Base-by-base conservation (phyloP, 2,888 invertebrate species). In the Coelopa pilipes region DNA sequence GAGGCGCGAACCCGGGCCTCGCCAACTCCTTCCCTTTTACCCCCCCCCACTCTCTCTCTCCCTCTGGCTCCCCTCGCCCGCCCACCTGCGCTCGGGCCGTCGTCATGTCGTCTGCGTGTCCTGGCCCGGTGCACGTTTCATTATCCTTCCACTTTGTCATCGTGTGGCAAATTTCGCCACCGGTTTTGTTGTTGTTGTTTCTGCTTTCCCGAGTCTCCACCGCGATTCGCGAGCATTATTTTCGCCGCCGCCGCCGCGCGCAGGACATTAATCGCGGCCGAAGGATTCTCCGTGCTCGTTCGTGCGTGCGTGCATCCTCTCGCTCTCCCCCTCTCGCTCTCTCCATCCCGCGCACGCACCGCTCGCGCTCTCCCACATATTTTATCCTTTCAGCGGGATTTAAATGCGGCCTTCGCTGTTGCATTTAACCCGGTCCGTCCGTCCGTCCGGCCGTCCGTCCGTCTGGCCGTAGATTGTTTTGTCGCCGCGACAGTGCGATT, bases 121-220 rank as follows among this genome's bases (percentile, higher is more conserved):
- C 34, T 34, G 34, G 34, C 34, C 4, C 7, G 17, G 17, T 55
- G 57, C 59, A 69, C 69, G 76, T 79, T 79, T 78, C 77, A 79
- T 80, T 80, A 77, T 77, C 77, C 76, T 77, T 72, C 21, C 77
- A 77, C 75, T 78, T 78, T 76, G 78, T 80, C 79, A 80, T 78
- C 77, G 74, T 74, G 75, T 62, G 74, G 73, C 74, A 74, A 65
- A 65, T 68, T 66, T 66, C 34, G 34, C 34, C 34, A n/a, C n/a
- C n/a, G n/a, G 57, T 57, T 68, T 59, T 1, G 49, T 65, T 68
- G 34, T 50, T 53, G 5, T 57, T 47, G 24, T 10, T 17, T 12
- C 19, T 50, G 15, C 50, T 66, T 49, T 66, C 24, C 9, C 21
- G 17, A 49, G 50, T 10, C 21, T 66, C 45, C 9, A 66, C 45